Evolutionary conservation across 2,888 invertebrate genomes (phyloP).

Genomic region (Elmis aenea): DNA sequence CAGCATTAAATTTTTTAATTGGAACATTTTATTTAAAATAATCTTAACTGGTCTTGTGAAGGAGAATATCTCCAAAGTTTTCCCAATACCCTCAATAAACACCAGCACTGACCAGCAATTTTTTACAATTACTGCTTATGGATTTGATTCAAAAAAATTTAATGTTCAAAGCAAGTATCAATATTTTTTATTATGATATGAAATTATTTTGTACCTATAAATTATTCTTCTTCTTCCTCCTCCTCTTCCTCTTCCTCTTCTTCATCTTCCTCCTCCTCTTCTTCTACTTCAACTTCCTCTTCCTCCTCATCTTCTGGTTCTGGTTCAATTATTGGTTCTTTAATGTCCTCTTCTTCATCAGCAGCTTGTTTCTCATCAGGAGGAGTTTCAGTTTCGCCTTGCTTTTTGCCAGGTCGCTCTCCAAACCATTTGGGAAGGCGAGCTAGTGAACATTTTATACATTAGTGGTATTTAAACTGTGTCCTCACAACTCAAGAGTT

Average conservation of each 20-base stretch:
- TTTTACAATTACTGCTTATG: no score
- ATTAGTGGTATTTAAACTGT: background rate
- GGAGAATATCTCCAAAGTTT: no score
- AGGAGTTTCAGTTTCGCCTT: conserved; percentile 82
- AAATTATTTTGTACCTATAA: no score
- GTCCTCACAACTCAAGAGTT: no score
- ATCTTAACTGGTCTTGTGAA: no score
- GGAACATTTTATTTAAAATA: no score
- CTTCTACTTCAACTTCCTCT: conserved; percentile 64
- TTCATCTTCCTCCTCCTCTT: conserved; percentile 72
- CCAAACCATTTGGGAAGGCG: conserved; percentile 95
- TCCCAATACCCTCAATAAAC: no score
- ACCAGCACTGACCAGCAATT: no score
- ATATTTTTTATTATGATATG: no score
- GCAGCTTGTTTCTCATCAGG: conserved; percentile 83
- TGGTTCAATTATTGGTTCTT: conserved; percentile 59
- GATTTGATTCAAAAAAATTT: no score
- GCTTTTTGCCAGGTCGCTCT: conserved; percentile 89
- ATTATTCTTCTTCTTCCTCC: conserved; percentile 54
- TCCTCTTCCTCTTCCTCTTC: conserved; percentile 67
- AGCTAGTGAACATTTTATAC: conserved; percentile 56
- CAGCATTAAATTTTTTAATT: no score
- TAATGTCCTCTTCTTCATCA: conserved; percentile 58
- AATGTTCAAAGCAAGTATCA: no score
- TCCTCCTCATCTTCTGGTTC: conserved; percentile 73